A percentile compares a stretch with the other conserved stretches of the same genome.
Evolutionary conservation across 1,140 invertebrate genomes (phyloP).

Genomic region (Sarcophaga peregrina): DNA sequence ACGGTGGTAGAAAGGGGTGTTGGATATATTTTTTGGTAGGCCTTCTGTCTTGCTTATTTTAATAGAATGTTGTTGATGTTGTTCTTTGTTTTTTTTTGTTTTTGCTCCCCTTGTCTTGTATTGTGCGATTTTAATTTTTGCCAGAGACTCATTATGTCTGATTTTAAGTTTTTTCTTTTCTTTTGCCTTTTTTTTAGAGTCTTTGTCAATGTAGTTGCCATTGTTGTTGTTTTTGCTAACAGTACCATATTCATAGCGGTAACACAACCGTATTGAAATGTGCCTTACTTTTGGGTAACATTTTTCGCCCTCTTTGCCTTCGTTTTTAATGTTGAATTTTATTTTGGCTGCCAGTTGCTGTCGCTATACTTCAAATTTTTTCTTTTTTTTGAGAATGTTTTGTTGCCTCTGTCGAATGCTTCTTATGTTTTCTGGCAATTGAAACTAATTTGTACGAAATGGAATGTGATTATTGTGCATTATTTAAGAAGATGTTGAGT

Average conservation of each 20-base stretch:
- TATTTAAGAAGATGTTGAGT: conserved; percentile 39
- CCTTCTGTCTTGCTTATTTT: conserved; percentile 23
- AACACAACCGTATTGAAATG: conserved; percentile 14
- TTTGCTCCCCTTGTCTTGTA: neutral
- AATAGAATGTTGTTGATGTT: neutral
- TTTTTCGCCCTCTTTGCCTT: neutral
- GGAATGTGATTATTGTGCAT: conserved; percentile 47
- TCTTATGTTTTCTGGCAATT: conserved; percentile 42
- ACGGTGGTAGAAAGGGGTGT: neutral
- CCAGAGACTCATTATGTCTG: conserved; percentile 43
- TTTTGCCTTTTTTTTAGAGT: conserved; percentile 24
- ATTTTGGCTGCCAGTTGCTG: conserved; percentile 27
- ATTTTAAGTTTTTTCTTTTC: neutral
- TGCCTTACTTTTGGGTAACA: neutral
- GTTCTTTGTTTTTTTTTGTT: neutral
- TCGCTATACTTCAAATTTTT: neutral
- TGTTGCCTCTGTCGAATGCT: neutral
- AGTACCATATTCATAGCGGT: neutral
- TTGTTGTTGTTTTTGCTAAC: neutral
- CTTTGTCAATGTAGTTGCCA: neutral
- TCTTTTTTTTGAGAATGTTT: neutral
- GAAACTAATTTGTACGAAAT: conserved; percentile 47
- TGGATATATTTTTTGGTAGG: neutral
- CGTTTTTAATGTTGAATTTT: conserved; percentile 1
- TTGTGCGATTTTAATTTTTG: conserved; percentile 30